Evolutionary conservation across 2,888 invertebrate species (phyloP).

Genomic region (Ennomos erosarius): DNA sequence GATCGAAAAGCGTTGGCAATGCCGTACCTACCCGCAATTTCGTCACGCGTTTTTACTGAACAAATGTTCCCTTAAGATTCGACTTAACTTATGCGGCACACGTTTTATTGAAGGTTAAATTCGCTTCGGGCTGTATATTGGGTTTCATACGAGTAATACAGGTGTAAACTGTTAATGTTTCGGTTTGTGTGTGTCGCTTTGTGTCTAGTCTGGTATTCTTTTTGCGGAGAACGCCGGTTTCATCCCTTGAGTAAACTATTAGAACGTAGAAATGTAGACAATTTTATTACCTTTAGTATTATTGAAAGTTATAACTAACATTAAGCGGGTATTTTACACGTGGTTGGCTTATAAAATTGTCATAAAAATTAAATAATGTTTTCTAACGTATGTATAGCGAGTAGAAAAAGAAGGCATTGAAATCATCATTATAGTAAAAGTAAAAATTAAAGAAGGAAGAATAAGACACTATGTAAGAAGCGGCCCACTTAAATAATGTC

Average conservation of each 20-base stretch:
- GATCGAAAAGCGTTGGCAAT: constrained; percentile 75
- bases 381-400: too few species aligned
- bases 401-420: too few species aligned
- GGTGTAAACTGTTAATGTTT: constrained; percentile 57
- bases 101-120: constrained; percentile 79
- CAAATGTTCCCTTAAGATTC: constrained; percentile 81
- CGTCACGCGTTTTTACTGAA: constrained; percentile 81
- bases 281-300: constrained; percentile 8
- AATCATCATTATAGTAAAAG: too few species aligned
- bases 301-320: constrained; percentile 9
- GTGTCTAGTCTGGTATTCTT: constrained; percentile 5
- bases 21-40: constrained; percentile 73
- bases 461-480: too few species aligned
- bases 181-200: constrained; percentile 13
- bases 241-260: constrained; percentile 6
- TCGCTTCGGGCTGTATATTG: constrained; percentile 58
- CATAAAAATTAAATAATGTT: too few species aligned
- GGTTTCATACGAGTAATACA: constrained; percentile 62
- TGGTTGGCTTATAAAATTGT: background rate
- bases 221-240: background rate
- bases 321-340: background rate
- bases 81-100: constrained; percentile 77
- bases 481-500: too few species aligned
- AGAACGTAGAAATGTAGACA: constrained; percentile 3
- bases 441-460: too few species aligned